Evolutionary conservation across 2,113 vertebrate species (phyloP).

Genomic region (Burhinus bistriatus): DNA sequence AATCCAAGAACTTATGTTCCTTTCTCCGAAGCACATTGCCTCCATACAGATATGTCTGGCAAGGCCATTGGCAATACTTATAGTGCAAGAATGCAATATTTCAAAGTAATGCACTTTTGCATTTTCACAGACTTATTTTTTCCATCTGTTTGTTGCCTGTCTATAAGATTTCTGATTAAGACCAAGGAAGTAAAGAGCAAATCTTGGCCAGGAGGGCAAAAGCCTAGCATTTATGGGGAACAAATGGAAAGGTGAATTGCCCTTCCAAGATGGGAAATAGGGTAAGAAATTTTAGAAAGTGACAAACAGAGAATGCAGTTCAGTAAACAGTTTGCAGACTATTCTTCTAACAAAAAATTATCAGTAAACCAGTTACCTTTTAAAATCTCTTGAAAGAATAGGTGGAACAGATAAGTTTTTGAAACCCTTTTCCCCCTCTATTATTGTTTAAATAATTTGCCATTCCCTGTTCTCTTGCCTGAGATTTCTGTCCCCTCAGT

Average conservation of each 20-base stretch:
- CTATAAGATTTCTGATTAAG: constrained; percentile 22
- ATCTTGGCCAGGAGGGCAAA: constrained; percentile 9
- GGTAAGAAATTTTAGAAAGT: constrained; percentile 23
- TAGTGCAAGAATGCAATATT: not conserved
- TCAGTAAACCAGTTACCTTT: not conserved
- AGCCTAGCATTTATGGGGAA: constrained; percentile 13
- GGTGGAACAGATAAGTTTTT: not conserved
- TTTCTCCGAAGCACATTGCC: not conserved
- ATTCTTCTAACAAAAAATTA: not conserved
- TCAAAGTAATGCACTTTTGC: not conserved
- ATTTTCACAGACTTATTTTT: constrained; percentile 1
- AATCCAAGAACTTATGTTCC: not conserved
- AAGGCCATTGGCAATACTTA: constrained; percentile 8
- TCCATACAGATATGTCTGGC: not conserved
- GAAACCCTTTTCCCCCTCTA: not conserved
- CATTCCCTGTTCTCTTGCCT: not conserved
- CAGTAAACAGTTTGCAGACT: not conserved
- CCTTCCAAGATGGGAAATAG: not conserved
- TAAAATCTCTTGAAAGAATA: not conserved
- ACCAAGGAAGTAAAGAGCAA: constrained; percentile 33
- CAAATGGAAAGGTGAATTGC: not conserved
- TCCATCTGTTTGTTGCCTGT: constrained; percentile 32
- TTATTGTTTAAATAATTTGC: not conserved
- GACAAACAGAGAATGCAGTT: not conserved
- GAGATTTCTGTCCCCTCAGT: not conserved